phyloP scores from a whole-genome alignment of 2,797 vertebrate genomes.

The Gymnoscopelus microlampas region DNA sequence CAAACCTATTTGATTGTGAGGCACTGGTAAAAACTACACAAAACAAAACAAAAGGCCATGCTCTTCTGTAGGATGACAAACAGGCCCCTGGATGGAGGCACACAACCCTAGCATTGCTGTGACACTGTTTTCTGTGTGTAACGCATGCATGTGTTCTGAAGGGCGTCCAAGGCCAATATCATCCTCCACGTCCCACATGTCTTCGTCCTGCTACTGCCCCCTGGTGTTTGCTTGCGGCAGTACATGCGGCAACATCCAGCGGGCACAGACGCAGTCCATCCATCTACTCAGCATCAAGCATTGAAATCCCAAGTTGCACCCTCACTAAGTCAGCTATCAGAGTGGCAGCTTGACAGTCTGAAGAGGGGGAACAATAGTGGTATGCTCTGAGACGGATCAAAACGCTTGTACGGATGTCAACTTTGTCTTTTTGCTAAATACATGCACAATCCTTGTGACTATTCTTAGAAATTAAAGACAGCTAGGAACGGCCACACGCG shows the following conservation, averaged over 20 bases:
- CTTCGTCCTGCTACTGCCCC: slow-evolving; percentile 61
- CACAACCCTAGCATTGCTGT: slow-evolving; percentile 4
- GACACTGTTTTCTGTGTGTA: slow-evolving; percentile 3
- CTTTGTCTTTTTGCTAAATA: slow-evolving; percentile 30
- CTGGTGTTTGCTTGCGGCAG: slow-evolving; percentile 43
- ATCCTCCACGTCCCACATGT: neutral
- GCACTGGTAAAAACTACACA: neutral
- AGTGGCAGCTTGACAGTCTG: slow-evolving; percentile 17
- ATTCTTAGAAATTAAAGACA: slow-evolving; percentile 58
- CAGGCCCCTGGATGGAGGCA: slow-evolving; percentile 12
- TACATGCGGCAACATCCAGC: neutral
- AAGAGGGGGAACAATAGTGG: slow-evolving; percentile 8
- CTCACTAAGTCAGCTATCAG: slow-evolving; percentile 31
- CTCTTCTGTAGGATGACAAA: slow-evolving; percentile 15
- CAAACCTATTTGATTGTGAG: slow-evolving; percentile 2
- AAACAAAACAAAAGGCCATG: neutral
- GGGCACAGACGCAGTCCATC: slow-evolving; percentile 7
- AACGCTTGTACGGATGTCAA: slow-evolving; percentile 48
- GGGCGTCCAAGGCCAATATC: slow-evolving; percentile 11
- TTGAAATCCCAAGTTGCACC: slow-evolving; percentile 18
- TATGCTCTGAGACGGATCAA: slow-evolving; percentile 29
- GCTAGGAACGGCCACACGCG: neutral
- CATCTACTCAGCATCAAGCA: slow-evolving; percentile 1
- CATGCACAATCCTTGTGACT: slow-evolving; percentile 39
- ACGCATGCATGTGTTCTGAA: slow-evolving; percentile 8